Base-by-base conservation (phyloP, 1,140 invertebrate genomes). In the Pararge aegeria region DNA sequence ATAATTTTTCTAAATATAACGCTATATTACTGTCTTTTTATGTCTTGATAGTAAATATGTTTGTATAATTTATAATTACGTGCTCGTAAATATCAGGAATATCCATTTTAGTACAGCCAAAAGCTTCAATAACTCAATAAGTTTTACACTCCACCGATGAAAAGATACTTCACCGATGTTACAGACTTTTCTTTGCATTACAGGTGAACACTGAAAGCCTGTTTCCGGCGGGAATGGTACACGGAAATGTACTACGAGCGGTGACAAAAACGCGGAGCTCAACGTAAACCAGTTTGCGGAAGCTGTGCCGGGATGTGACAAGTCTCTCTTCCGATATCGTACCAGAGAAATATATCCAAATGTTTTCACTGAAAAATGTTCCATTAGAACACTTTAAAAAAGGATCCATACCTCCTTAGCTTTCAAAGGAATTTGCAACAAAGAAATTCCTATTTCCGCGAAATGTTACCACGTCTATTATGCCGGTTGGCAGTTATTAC, bases 221-320 rank as follows among this genome's bases (percentile, higher is more conserved):
- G 76, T 76, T 80, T 78, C 78, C 78, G 71, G 56, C 57, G 70
- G 70, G 73, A 74, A 75, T 65, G 64, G 58, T 72, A 78, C 78
- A 81, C 70, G 75, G 75, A 84, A 84, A 80, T 70, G 73, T 79
- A 82, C 79, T 82, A 77, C 58, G 66, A 63, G 60, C 51, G 66
- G 59, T 69, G 69, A 80, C 69, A 80, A 82, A 84, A 77, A 75
- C 69, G 67, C 56, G 57, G 66, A 65, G 64, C 61, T 69, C 56
- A 57, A 66, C 55, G 63, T 71, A 75, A 75, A 73, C 63, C 65
- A 55, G 72, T 73, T 75, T 68, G 61, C 48, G 55, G 64, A 67
- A 68, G 64, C 64, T 55, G 62, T 56, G 60, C 60, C 27, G 64
- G 66, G 61, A 68, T 58, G 53, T 55, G 58, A 70, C 59, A 61